Base-by-base conservation (phyloP, 2,888 invertebrate genomes). In the Anarsia innoxiella region DNA sequence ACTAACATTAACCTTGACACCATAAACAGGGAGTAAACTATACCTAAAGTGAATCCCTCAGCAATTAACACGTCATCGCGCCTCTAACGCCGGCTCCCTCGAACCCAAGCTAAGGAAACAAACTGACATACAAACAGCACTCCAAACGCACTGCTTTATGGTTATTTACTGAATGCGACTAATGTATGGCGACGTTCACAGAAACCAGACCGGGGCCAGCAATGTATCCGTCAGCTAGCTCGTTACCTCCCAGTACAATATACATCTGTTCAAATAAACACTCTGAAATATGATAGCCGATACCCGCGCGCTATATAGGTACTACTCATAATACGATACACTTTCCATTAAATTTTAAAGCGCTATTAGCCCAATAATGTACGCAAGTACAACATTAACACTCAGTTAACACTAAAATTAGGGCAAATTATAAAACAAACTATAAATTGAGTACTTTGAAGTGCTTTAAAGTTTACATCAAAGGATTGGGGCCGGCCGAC, bases 161-260 rank as follows among this genome's bases (percentile, higher is more conserved):
- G 52, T 57, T 76, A 74, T 74, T 68, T 66, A 72, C 65, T 68
- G 59, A 59, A 66, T 60, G 48, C 53, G 41, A 62, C 59, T 72
- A 75, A 77, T 63, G 71, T 67, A 69, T 67, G 67, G 68, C 63
- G 75, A 73, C 69, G 71, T 64, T 58, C 73, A 68, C 47, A 65
- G 58, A 63, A 69, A 73, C 66, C 76, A 75, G 75, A 71, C 14
- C 5, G n/a, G n/a, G n/a, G n/a, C n/a, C 13, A 2, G 16, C 48
- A 46, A 59, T 76, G 64, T 63, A 62, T 66, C 73, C 49, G 59
- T 79, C 74, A 48, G 45, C 56, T 48, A 51, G 60, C 38, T 50
- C 51, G 56, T 68, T 64, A 47, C 32, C 39, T 10, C n/a, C 12
- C 36, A 27, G 33, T 34, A 36, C 15, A 37, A 37, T 32, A 37